Percentiles rank a stretch among this genome's conserved stretches.
These are phyloP conservation scores for Euleptes europaea DNA, from an alignment of 2,113 vertebrate genomes.

Conservation along the genomic window DNA sequence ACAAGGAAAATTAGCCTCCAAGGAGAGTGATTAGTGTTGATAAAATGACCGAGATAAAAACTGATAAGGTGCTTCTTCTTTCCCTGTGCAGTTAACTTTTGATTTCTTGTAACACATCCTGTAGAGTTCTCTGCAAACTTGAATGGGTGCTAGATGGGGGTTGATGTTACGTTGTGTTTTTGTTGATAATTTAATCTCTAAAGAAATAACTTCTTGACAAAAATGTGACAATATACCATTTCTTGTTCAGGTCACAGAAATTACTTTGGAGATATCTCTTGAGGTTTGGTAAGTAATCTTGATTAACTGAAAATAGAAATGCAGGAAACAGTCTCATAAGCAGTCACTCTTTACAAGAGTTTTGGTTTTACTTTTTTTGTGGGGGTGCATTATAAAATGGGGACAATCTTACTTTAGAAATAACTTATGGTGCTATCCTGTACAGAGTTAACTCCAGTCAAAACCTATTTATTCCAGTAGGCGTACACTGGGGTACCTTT, in stretches of 20 bases:
- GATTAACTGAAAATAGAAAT: neutral
- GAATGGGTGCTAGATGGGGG: too few relatives aligned
- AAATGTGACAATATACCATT: slow-evolving; percentile 32
- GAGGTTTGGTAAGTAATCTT: slow-evolving; percentile 90
- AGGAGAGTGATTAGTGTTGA: too few relatives aligned
- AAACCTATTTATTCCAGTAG: too few relatives aligned
- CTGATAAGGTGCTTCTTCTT: too few relatives aligned
- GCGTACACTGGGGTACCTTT: too few relatives aligned
- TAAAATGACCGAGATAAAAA: too few relatives aligned
- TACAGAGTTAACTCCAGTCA: too few relatives aligned
- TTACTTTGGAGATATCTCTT: slow-evolving; percentile 87
- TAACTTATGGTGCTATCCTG: neutral
- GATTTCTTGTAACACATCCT: too few relatives aligned
- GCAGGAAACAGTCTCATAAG: neutral
- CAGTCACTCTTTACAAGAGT: neutral
- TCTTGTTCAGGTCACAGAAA: slow-evolving; percentile 86
- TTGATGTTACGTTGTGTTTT: too few relatives aligned
- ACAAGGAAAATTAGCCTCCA: too few relatives aligned
- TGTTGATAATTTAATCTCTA: neutral
- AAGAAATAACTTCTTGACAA: neutral
- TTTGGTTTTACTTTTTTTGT: neutral
- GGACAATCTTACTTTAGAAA: neutral
- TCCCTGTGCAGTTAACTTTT: too few relatives aligned
- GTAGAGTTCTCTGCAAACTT: too few relatives aligned
- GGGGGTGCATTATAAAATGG: neutral